Evolutionary conservation across 2,797 vertebrate genomes (phyloP), one percentile per base, ranked within the genome.

Genomic region (Thamnophis elegans): DNA sequence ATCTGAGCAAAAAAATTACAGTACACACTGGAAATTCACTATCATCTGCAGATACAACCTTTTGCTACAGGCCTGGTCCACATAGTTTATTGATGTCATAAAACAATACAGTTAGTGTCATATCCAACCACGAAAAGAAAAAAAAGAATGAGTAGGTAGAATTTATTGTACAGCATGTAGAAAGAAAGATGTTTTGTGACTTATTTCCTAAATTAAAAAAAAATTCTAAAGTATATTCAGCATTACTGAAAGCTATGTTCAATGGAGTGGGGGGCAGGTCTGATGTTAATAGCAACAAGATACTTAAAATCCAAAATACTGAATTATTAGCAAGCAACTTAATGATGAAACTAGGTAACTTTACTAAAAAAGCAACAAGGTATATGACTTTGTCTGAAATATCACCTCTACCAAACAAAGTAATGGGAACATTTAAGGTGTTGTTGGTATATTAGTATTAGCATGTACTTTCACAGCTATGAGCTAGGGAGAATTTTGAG

Each of bases 21-120:
- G 9, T 5, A 62, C 20, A 89, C 5, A 55, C 94, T 96, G 94
- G 93, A 95, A 97, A 95, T 93, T 95, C 94, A 96, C 94, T 94
- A 95, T 86, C 95, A 92, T 95, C 95, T 96, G 68, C 92, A 95
- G 93, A 96, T 95, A 97, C 95, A 96, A 96, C 95, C 96, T 95
- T 96, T 95, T 96, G 96, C 96, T 92, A 73, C 92, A 94, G 92
- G 96, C 98, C 98, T 98, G 98, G 98, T 98, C 98, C 98, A 98
- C 98, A 98, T 97, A 97, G 97, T 98, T 98, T 98, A 98, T 98
- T 98, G 98, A 98, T 98, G 97, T 98, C 97, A 98, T 97, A 98
- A 98, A 98, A 98, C 98, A 98, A 97, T 98, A 98, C 98, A 98
- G 97, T 98, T 98, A 98, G 98, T 98, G 98, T 98, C 98, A 98